Base-by-base conservation (phyloP, 2,797 vertebrate species). In the Esox lucius region DNA sequence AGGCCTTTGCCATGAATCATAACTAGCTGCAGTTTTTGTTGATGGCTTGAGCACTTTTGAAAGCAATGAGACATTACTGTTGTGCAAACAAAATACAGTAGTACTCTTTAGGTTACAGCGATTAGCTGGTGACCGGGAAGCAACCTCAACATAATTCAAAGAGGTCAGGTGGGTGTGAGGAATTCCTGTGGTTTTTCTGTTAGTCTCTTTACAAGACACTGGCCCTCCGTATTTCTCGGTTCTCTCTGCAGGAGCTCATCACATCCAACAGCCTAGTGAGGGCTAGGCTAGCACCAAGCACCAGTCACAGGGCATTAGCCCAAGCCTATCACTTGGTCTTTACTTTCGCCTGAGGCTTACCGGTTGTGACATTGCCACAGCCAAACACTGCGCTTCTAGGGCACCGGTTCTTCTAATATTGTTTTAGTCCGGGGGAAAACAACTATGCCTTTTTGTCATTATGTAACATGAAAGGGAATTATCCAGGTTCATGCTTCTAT, bases 301-400 rank as follows among this genome's bases (percentile, higher is more conserved):
- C 26, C 62, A 65, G 62, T 65, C 26, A 33, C 62, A 65, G 28
- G 31, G 62, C 28, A 33, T 65, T 65, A 33, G 62, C 28, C 62
- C 28, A 16, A 33, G 28, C 28, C 28, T 65, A 17, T 65, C 62
- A 6, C 26, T 65, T 6, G 26, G 15, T 28, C 62, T 33, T 65
- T 17, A 33, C 28, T 33, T 33, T 31, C 5, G 16, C 56, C 56
- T 17, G 62, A 33, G 13, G 31, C 26, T 31, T 26, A 64, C 22
- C 13, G 5, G 26, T 31, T 31, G 31, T 31, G 62, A 65, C 62
- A 31, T 2, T 17, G 62, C 0, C 62, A 19, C 13, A 33, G 62
- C 28, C 62, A 31, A 65, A 5, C 15, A 15, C 13, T 31, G 28
- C 5, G 15, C 26, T 16, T 31, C 4, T 64, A 12, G 15, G 28